Evolutionary conservation across 1,140 invertebrate genomes (phyloP), one percentile per base, ranked within the genome.

Genomic region (Euura lappo): DNA sequence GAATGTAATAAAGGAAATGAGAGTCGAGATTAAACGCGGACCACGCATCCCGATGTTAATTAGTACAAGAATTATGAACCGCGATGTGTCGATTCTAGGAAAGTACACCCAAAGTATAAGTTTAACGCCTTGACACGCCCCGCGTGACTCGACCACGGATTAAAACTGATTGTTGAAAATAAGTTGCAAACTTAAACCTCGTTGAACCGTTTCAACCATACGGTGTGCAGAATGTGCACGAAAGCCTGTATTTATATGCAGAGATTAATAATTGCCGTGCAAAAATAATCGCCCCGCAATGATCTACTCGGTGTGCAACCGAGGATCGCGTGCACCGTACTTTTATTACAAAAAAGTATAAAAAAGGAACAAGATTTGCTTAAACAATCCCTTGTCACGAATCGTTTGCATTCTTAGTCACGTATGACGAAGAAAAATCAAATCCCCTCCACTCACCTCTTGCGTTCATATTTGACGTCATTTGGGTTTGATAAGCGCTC

Each of bases 401-500:
- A 28, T 28, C 28, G 28, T 28, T 28, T 28, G 28, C 28, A 28
- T 28, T 28, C 28, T 28, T 28, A 28, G 28, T 28, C 28, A 28
- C 60, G 60, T 64, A 64, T 64, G 13, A 64, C 8, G 13, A 64
- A 13, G 60, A 64, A 64, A 13, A 64, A 10, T 64, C 1, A 64
- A 64, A 64, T 64, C 13, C 13, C 13, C 13, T 2, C 60, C 8
- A 64, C 13, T 73, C 72, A 78, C 77, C 77, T 76, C 75, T 75
- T 6, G 77, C 8, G 67, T 75, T 72, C 6, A 72, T 64, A 72
- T 74, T 78, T 11, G 73, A 44, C 43, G 77, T 71, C 7, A 75
- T 69, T 43, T 76, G 77, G 45, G 72, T 44, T 45, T 76, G 77
- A 74, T 78, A 78, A 42, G 65, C 46, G 10, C 69, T 75, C 3